Evolutionary conservation across 2,113 vertebrate genomes (phyloP), one percentile per base, ranked within the genome.

Genomic region (Todiramphus chloris): DNA sequence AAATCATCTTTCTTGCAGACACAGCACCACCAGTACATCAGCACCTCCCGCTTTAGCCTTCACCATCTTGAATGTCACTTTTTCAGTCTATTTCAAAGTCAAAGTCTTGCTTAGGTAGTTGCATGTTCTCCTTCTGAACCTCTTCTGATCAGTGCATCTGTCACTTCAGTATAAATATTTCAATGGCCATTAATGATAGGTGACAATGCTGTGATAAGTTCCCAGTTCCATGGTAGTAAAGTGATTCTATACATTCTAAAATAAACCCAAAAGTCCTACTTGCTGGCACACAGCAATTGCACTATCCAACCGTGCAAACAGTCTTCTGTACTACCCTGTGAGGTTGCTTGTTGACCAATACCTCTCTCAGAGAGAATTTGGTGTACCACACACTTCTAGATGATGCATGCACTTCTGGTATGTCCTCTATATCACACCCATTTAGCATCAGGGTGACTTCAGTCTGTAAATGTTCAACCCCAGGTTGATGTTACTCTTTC

Each of bases 61-160:
- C 48, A 60, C 8, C 10, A 8, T 72, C 87, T 73, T 73, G 39
- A 69, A 53, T 41, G 86, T 81, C 14, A 18, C 9, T 6, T 84
- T 80, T 63, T 64, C 23, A 72, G 21, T 41, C 19, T 69, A 1
- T 66, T 62, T 83, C 33, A 74, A 3, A 6, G 5, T 39, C 24
- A 11, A 51, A 69, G 2, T n/a, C 10, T 11, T 56, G 15, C 43
- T 78, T 58, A n/a, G 13, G 27, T 20, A 6, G 21, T 9, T 31
- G 3, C 4, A 6, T 2, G 0, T 35, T 76, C 19, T 51, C 6
- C 13, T 76, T 48, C 24, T 44, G 55, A 87, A 9, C 12, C 27
- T 43, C 0, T 0, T 25, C 35, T 60, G 39, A 43, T 33, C 2
- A 7, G 27, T 24, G 19, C 59, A 60, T 51, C 35, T 23, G 2